Evolutionary conservation across 2,888 invertebrate genomes (phyloP), one percentile per base, ranked within the genome.

Genomic region (Hirtodrosophila trivittata): DNA sequence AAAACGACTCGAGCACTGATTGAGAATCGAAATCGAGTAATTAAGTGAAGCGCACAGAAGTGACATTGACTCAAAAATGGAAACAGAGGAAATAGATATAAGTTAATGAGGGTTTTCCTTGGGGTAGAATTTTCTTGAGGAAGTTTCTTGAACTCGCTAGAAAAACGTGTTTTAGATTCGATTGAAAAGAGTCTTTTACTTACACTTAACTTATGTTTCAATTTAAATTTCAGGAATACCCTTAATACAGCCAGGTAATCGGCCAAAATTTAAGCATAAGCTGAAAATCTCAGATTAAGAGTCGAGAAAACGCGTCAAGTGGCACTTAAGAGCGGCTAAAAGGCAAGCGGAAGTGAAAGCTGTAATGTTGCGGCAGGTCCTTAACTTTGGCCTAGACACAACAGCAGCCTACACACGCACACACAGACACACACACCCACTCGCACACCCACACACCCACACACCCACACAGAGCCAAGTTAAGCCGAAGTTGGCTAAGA

Each of bases 361-460:
- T 30, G 25, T 25, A 10, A 47, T 46, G 45, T 26, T 13, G 13
- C 13, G 39, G 25, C 21, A 33, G 38, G 39, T 54, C 50, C 30
- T 38, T n/a, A 60, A 71, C 33, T 45, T 66, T 30, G 28, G 41
- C 43, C 8, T 37, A 57, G 47, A 57, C 50, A 59, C 26, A 58
- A 51, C 52, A 58, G 5, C 1, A 28, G 51, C n/a, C 30, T 28
- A 46, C 7, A n/a, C 13, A 41, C 33, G 35, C 14, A 37, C 26
- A 39, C 30, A 41, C 12, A 33, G 12, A 45, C 30, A 32, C 21
- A 51, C 7, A 38, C 12, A 41, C 21, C 46, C 4, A 38, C n/a
- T n/a, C n/a, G n/a, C 7, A n/a, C 13, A 41, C 33, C 33, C 14
- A 37, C 26, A 39, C 30, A 41, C 12, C 26, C 18, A 45, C 30